Base-by-base conservation (phyloP, 2,113 vertebrate genomes). In the Dasyornis broadbenti region DNA sequence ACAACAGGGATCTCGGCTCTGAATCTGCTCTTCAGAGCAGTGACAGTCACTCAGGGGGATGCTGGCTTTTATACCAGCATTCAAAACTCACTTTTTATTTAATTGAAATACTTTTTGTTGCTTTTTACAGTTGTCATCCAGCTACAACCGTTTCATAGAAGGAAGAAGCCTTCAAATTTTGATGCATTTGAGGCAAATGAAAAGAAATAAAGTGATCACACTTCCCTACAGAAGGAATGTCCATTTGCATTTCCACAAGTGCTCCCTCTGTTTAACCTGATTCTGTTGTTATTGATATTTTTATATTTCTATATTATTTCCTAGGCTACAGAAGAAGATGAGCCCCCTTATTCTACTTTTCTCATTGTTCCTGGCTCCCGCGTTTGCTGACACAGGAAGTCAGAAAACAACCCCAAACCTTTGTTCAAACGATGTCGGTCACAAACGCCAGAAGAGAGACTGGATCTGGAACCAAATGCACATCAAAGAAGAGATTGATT, bases 391-490 rank as follows among this genome's bases (percentile, higher is more conserved):
- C 2, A 53, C 53, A 77, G 82, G 87, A 40, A 56, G 70, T 35
- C 77, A 84, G 39, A 54, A 76, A 80, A 88, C 68, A 60, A 11
- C 13, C 33, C 80, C 50, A 64, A 82, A 18, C n/a, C 69, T 93
- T 49, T 70, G 76, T n/a, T 47, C 85, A 45, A 65, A 60, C 28
- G 10, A 49, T 10, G 78, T 52, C 49, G 57, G 69, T 33, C 97
- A 96, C 71, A 96, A 68, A 83, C 98, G 98, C 70, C 96, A 97
- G 53, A 99, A 98, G 86, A 98, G 99, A 96, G 98, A 97, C 7
- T 99, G 99, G 99, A 98, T 98, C 90, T 99, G 99, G 99, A 99
- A 99, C 92, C 97, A 97, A 50, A 97, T 99, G 94, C 98, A 98
- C 17, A 98, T 99, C 45, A 96, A 78, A 82, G 99, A 98, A 82